Evolutionary conservation across 2,113 vertebrate species (phyloP).

Genomic region (Microtus richardsoni): DNA sequence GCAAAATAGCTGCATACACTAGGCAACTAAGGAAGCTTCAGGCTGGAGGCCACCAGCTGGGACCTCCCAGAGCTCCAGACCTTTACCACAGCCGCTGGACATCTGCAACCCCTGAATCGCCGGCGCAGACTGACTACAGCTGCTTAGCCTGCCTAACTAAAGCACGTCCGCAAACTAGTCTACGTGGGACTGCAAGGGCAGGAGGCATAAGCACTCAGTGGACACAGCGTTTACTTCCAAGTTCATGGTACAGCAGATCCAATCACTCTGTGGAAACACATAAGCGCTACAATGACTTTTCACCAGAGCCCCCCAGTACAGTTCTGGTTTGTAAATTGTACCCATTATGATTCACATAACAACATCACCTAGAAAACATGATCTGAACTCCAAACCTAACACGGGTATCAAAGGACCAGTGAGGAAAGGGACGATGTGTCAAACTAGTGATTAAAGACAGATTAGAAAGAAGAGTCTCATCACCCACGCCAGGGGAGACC

Average conservation of each 20-base stretch:
- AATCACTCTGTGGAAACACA: constrained; percentile 51
- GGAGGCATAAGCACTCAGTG: not conserved
- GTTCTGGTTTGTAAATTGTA: constrained; percentile 62
- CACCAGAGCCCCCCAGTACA: constrained; percentile 36
- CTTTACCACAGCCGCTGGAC: not conserved
- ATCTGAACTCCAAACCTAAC: constrained; percentile 54
- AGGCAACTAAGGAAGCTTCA: not conserved
- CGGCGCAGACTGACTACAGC: not conserved
- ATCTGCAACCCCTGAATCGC: not conserved
- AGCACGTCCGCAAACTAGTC: not conserved
- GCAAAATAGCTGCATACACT: not conserved
- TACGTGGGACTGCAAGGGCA: not conserved
- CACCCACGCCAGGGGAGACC: constrained; percentile 74
- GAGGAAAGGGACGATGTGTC: not conserved
- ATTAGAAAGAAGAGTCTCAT: constrained; percentile 76
- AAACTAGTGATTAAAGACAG: constrained; percentile 75
- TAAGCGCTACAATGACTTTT: constrained; percentile 17
- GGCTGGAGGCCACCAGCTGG: not conserved
- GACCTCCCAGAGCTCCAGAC: not conserved
- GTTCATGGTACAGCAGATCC: constrained; percentile 1
- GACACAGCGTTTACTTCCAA: constrained; percentile 12
- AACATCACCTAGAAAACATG: constrained; percentile 63
- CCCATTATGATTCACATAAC: constrained; percentile 3
- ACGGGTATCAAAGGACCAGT: not conserved
- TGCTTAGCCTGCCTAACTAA: not conserved